phyloP scores from a whole-genome alignment of 1,140 invertebrate species.

The Bombus sylvicola region DNA sequence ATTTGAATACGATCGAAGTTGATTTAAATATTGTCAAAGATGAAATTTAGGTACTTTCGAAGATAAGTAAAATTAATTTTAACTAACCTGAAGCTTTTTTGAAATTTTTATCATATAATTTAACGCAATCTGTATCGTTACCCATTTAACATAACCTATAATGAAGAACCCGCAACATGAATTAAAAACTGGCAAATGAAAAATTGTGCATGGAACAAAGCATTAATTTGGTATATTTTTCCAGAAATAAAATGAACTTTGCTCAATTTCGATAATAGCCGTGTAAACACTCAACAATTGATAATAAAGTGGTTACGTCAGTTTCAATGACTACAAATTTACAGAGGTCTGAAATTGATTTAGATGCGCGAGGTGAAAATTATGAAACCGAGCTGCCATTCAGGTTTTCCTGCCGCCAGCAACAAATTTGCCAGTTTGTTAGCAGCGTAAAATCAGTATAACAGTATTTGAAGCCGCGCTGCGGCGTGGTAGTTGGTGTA shows the following conservation, averaged over 20 bases:
- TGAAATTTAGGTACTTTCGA: too few species aligned
- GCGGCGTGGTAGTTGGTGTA: slow-evolving; percentile 12
- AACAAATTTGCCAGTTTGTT: slow-evolving; percentile 4
- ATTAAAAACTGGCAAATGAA: too few species aligned
- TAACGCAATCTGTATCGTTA: too few species aligned
- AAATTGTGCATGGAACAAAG: too few species aligned
- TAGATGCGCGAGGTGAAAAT: background rate
- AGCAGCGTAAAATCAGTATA: slow-evolving; percentile 18
- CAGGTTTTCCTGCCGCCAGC: background rate
- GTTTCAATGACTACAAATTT: background rate
- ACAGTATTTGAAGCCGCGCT: background rate
- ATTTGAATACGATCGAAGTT: too few species aligned
- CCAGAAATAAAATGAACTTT: background rate
- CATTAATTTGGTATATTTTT: background rate
- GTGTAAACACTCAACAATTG: too few species aligned
- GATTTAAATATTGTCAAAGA: too few species aligned
- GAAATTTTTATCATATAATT: too few species aligned
- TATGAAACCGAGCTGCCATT: background rate
- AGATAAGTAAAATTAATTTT: too few species aligned
- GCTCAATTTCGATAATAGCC: background rate
- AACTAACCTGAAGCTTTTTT: too few species aligned
- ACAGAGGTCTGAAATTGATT: background rate
- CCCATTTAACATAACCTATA: too few species aligned
- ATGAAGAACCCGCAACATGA: too few species aligned
- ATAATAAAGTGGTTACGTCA: background rate